Conservation (phyloP, 2,113 vertebrate species). For the Bettongia penicillata region DNA sequence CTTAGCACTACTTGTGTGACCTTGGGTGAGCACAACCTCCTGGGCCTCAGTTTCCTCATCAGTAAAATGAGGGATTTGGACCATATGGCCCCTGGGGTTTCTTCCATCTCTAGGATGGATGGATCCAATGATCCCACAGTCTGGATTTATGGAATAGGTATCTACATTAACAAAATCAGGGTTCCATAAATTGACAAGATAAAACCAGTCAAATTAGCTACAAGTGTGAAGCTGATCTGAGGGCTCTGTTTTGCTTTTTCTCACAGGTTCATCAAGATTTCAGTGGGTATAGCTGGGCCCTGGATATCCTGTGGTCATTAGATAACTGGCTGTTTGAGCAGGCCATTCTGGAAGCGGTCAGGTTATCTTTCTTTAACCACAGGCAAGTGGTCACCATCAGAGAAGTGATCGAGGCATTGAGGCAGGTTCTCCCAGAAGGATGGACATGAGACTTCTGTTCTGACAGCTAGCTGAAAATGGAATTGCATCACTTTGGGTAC, state of each 20-base stretch:
- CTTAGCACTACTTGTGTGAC: not conserved
- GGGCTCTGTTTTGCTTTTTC: not conserved
- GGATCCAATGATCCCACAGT: not conserved
- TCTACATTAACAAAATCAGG: not conserved
- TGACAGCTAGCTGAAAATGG: not conserved
- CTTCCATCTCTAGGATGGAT: not conserved
- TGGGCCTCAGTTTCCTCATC: not conserved
- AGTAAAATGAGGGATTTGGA: not conserved
- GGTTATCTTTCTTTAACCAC: slow-evolving; percentile 30
- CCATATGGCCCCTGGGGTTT: too few species aligned
- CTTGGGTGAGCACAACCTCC: not conserved
- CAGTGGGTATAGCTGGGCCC: not conserved
- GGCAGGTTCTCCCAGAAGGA: slow-evolving; percentile 21
- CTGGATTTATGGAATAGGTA: not conserved
- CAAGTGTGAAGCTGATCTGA: not conserved
- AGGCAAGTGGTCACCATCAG: slow-evolving; percentile 34
- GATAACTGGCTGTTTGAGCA: not conserved
- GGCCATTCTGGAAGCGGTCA: not conserved
- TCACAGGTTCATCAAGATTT: slow-evolving; percentile 5
- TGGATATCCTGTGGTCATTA: not conserved
- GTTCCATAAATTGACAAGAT: not conserved
- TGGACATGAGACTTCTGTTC: not conserved
- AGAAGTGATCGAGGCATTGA: slow-evolving; percentile 36
- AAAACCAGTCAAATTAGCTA: not conserved
- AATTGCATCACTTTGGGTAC: not conserved